phyloP scores from a whole-genome alignment of 1,140 invertebrate species.

The Psilanteris sp. region DNA sequence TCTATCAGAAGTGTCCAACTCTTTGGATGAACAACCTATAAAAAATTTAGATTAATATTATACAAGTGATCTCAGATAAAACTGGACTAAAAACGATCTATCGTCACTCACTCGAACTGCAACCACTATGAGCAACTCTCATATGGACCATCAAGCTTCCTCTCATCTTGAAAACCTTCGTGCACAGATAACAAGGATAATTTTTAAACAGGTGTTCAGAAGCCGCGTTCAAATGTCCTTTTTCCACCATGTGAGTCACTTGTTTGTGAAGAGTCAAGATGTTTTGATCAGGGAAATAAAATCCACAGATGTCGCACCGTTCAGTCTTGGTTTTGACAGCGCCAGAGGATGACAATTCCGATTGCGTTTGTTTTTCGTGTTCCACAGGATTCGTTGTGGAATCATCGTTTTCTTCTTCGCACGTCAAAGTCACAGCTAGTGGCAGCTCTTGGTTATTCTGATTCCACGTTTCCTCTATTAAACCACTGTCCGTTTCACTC shows the following conservation, averaged over 20 bases:
- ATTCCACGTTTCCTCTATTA: slow-evolving; percentile 16
- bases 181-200: slow-evolving; percentile 88
- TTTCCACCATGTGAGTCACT: slow-evolving; percentile 84
- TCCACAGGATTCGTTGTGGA: too few relatives aligned
- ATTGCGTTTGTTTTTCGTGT: too few relatives aligned
- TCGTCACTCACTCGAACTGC: slow-evolving; percentile 72
- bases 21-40: slow-evolving; percentile 67
- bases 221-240: slow-evolving; percentile 73
- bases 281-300: slow-evolving; percentile 85
- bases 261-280: slow-evolving; percentile 87
- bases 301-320: slow-evolving; percentile 86
- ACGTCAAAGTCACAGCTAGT: slow-evolving; percentile 19
- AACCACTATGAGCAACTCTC: slow-evolving; percentile 86
- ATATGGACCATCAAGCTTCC: slow-evolving; percentile 90
- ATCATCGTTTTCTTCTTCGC: slow-evolving; percentile 9
- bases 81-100: too few relatives aligned
- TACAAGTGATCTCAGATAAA: too few relatives aligned
- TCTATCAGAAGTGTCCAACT: slow-evolving; percentile 54
- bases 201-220: slow-evolving; percentile 74
- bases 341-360: too few relatives aligned
- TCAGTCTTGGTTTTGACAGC: too few relatives aligned
- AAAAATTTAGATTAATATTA: neutral
- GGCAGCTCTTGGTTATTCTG: slow-evolving; percentile 10
- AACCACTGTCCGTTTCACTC: neutral
- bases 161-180: slow-evolving; percentile 89